Evolutionary conservation across 2,113 vertebrate genomes (phyloP).

Genomic region (Toxotes jaculatrix): DNA sequence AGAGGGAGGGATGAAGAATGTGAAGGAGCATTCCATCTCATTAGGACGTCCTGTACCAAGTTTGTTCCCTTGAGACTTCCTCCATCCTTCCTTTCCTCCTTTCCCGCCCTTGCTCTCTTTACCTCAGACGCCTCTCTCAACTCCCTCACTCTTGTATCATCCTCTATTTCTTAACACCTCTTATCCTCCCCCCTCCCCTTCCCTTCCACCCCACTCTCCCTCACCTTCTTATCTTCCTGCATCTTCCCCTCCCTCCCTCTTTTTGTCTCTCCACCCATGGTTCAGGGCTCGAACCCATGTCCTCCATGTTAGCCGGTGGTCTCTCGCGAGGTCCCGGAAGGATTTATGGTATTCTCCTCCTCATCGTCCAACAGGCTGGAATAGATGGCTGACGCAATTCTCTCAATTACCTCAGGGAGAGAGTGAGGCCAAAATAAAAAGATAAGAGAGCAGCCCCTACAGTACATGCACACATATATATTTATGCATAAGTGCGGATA

Average conservation of each 20-base stretch:
- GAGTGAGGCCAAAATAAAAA: constrained; percentile 39
- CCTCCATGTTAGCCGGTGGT: constrained; percentile 75
- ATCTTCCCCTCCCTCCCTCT: constrained; percentile 54
- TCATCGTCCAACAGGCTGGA: constrained; percentile 45
- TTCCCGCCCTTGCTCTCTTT: constrained; percentile 31
- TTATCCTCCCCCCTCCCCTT: constrained; percentile 19
- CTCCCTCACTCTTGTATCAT: constrained; percentile 54
- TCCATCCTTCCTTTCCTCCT: constrained; percentile 48
- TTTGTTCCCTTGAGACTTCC: constrained; percentile 61
- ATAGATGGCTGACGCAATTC: constrained; percentile 68
- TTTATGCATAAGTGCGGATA: constrained; percentile 43
- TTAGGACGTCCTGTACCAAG: constrained; percentile 70
- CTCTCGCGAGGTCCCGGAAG: constrained; percentile 63
- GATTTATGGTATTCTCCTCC: constrained; percentile 71
- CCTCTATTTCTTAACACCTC: constrained; percentile 67
- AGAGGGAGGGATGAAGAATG: constrained; percentile 31
- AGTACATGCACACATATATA: neutral
- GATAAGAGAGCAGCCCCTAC: neutral
- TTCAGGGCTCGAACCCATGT: constrained; percentile 63
- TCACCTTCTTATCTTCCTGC: constrained; percentile 63
- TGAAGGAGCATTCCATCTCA: constrained; percentile 59
- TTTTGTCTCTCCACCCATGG: constrained; percentile 53
- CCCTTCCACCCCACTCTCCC: constrained; percentile 46
- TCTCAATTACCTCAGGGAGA: constrained; percentile 58
- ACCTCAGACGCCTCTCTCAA: constrained; percentile 56